Evolutionary conservation across 2,797 vertebrate species (phyloP), one percentile per base, ranked within the genome.

Genomic region (Xenentodon cancila): DNA sequence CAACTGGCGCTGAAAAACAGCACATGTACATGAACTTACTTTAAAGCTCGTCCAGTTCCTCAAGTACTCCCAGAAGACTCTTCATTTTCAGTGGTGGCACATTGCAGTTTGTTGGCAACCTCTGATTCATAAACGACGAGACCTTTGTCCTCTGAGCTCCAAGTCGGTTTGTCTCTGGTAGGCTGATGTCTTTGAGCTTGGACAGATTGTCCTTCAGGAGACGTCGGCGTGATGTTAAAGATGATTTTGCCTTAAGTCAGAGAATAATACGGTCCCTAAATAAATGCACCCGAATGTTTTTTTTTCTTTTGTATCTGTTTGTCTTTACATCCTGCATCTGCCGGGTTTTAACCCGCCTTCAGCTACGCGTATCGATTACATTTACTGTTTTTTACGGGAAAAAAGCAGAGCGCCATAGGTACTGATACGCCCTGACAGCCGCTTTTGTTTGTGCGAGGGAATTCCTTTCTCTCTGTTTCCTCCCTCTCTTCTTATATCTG

Each of bases 401-500:
- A 12, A 6, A 57, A 71, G 50, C 40, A 34, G 25, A 25, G 53
- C 55, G 70, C 52, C 56, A 64, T 22, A 52, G 40, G 50, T 48
- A 13, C 70, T 45, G 76, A 75, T 57, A 71, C 88, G 77, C 86
- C 86, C 85, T 66, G 80, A 21, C 19, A 44, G 75, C 52, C 21
- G 78, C 78, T 74, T 77, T 64, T 82, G 75, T 84, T 75, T 82
- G 71, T 75, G 80, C 75, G 66, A 86, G 90, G 89, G 87, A 81
- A 87, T 90, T 88, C 86, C 85, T 83, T 64, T 51, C 76, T 73
- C 64, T 51, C 43, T 67, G 53, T 40, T 46, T 52, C 65, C 69
- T 58, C 65, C 45, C 46, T 48, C 54, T 49, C 60, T 30, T 43
- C 44, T 15, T 79, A 65, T 89, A 82, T 88, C 84, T 91, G 87